Evolutionary conservation across 2,797 vertebrate genomes (phyloP).

Genomic region (Urophycis tenuis): DNA sequence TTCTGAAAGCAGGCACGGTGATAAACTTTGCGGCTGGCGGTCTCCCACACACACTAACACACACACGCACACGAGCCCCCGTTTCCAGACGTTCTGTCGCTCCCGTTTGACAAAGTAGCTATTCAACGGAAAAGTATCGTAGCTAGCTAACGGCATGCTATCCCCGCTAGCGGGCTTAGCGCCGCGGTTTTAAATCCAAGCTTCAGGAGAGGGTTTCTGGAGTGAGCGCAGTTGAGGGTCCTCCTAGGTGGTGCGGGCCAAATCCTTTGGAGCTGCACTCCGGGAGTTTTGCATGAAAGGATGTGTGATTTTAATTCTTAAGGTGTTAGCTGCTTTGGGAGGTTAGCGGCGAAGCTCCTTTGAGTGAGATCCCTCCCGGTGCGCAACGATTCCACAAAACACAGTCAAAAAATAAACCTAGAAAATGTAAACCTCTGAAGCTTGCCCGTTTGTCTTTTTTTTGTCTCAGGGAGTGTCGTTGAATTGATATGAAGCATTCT

Average conservation of each 20-base stretch:
- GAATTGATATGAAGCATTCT: too few relatives aligned
- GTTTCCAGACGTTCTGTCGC: constrained; percentile 53
- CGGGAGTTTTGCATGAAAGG: neutral
- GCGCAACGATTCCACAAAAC: neutral
- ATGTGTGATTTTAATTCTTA: neutral
- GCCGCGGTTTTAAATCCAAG: constrained; percentile 22
- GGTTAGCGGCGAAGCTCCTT: neutral
- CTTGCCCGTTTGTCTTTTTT: too few relatives aligned
- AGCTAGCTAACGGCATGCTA: constrained; percentile 7
- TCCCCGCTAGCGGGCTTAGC: neutral
- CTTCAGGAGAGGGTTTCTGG: neutral
- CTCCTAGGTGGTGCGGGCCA: neutral
- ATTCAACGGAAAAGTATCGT: constrained; percentile 54
- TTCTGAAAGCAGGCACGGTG: constrained; percentile 50
- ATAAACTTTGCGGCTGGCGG: constrained; percentile 53
- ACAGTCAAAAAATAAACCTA: neutral
- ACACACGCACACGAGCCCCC: constrained; percentile 23
- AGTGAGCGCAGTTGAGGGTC: neutral
- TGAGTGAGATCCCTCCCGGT: neutral
- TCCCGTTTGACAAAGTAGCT: constrained; percentile 49
- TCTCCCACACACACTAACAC: constrained; percentile 17
- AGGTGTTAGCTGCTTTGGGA: neutral
- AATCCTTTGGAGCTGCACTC: neutral
- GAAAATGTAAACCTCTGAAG: too few relatives aligned
- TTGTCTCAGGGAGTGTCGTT: too few relatives aligned